Conservation (phyloP, 2,797 vertebrate genomes). For the Eurystomus glaucurus region DNA sequence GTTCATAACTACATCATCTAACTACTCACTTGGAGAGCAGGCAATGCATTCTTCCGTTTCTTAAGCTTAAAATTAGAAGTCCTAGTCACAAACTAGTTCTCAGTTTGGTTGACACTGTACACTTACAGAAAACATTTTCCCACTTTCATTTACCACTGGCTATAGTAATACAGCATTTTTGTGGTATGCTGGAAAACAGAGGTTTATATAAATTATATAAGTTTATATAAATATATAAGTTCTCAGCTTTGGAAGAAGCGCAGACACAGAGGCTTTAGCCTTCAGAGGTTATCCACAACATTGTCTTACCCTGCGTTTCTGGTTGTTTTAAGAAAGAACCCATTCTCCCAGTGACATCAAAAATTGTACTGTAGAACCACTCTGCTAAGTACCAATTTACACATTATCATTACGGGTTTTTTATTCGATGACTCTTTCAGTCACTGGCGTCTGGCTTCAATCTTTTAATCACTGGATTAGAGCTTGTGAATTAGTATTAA, state of each 20-base stretch:
- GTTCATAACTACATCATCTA: neutral
- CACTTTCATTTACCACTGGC: neutral
- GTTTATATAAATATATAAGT: neutral
- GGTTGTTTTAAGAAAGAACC: neutral
- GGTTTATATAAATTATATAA: neutral
- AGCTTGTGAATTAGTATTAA: constrained; percentile 49
- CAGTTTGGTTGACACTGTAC: neutral
- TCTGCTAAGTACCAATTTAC: neutral
- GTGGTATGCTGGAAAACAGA: neutral
- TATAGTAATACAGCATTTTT: neutral
- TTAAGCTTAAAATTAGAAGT: neutral
- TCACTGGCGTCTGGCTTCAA: constrained; percentile 48
- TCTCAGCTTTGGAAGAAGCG: neutral
- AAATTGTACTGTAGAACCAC: neutral
- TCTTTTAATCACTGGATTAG: constrained; percentile 49
- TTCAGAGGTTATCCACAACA: neutral
- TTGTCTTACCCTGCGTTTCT: neutral
- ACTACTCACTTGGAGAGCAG: neutral
- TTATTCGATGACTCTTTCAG: neutral
- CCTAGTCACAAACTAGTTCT: neutral
- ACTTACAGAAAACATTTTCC: neutral
- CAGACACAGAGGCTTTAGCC: neutral
- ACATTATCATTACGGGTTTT: neutral
- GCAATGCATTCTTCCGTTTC: neutral
- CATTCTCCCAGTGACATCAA: neutral